A percentile compares a stretch with the other conserved stretches of the same genome.
phyloP scores from a whole-genome alignment of 2,113 vertebrate species.

The Mola mola region DNA sequence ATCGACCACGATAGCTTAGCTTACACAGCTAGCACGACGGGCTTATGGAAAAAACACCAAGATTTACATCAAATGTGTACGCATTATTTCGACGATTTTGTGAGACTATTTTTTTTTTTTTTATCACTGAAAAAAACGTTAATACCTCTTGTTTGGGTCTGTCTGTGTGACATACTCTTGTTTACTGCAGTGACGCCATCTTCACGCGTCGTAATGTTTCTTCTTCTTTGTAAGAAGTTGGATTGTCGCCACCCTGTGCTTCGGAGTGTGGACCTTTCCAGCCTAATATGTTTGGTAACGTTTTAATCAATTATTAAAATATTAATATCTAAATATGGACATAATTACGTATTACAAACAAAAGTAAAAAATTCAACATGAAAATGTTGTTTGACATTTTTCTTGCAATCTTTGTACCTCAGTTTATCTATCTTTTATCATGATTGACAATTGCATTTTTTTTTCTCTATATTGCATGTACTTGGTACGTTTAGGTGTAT shows the following conservation, averaged over 20 bases:
- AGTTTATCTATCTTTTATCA: too few species aligned
- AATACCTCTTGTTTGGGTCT: conserved; percentile 56
- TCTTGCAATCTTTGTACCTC: too few species aligned
- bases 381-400: too few species aligned
- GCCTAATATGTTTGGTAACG: too few species aligned
- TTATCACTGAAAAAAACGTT: rapidly evolving
- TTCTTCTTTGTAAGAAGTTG: background rate
- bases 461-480: too few species aligned
- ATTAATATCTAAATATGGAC: too few species aligned
- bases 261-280: background rate
- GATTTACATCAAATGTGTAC: background rate
- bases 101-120: background rate
- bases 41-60: background rate
- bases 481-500: too few species aligned
- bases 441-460: too few species aligned
- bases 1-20: background rate
- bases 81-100: background rate
- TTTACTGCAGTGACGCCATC: conserved; percentile 67
- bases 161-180: conserved; percentile 68
- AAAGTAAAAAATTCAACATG: too few species aligned
- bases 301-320: too few species aligned
- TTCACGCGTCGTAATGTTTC: conserved; percentile 17
- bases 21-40: background rate
- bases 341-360: too few species aligned
- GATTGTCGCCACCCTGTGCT: background rate